Conservation (phyloP, 2,113 vertebrate species). For the Speoplatyrhinus poulsoni region DNA sequence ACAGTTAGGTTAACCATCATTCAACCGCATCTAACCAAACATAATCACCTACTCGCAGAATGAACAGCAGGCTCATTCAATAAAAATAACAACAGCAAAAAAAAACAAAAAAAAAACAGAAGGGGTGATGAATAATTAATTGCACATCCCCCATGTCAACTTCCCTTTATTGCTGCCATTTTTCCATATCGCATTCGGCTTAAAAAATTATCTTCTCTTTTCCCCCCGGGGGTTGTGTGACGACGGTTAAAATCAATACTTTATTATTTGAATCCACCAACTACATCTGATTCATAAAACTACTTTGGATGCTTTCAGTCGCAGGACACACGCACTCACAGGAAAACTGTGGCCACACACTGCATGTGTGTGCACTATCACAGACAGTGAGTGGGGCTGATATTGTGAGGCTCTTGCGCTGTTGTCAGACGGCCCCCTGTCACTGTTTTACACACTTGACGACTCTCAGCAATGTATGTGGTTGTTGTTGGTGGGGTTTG, state of each 20-base stretch:
- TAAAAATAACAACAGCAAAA: too few species aligned
- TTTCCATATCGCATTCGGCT: constrained; percentile 34
- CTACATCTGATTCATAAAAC: too few species aligned
- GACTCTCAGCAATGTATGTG: too few species aligned
- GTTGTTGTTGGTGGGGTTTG: too few species aligned
- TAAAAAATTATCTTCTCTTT: constrained; percentile 34
- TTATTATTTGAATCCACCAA: too few species aligned
- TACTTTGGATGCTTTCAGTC: too few species aligned
- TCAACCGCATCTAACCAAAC: neutral
- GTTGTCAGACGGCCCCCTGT: too few species aligned
- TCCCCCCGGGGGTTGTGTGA: constrained; percentile 7
- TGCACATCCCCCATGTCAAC: constrained; percentile 13
- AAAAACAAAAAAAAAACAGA: neutral
- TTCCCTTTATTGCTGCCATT: constrained; percentile 44
- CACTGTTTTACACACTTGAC: too few species aligned
- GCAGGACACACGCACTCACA: neutral
- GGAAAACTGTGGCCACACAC: too few species aligned
- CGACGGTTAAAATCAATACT: neutral
- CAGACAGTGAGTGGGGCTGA: too few species aligned
- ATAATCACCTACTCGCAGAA: neutral
- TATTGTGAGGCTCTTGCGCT: too few species aligned
- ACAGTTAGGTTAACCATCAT: neutral
- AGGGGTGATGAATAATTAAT: constrained; percentile 55
- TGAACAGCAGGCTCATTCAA: constrained; percentile 13
- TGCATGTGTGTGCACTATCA: too few species aligned